These are phyloP conservation scores for Acromyrmex heyeri DNA, from an alignment of 1,140 invertebrate genomes.

Conservation along the genomic window DNA sequence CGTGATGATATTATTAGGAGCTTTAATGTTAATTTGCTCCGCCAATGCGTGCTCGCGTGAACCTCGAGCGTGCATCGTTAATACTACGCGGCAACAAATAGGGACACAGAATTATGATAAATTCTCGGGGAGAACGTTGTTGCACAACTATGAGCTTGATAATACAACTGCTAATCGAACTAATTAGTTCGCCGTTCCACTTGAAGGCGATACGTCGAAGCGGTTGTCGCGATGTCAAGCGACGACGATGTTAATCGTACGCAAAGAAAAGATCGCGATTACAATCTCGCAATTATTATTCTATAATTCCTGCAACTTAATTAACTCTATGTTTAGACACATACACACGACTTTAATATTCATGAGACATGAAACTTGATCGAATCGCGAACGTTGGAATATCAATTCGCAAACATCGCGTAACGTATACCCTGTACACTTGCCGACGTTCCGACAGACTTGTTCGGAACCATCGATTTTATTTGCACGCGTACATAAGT, in stretches of 20 bases:
- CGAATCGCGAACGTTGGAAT: background rate
- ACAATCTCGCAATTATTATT: background rate
- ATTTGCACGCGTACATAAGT: background rate
- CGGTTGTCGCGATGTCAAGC: background rate
- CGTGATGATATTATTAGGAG: constrained; percentile 48
- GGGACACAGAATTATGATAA: constrained; percentile 29
- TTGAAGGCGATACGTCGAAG: background rate
- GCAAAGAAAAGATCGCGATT: constrained; percentile 1
- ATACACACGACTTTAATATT: background rate
- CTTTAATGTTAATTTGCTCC: constrained; percentile 46
- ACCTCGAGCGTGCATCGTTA: constrained; percentile 20
- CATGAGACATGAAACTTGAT: background rate
- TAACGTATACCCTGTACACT: background rate
- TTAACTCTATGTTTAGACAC: background rate
- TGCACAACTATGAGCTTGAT: constrained; percentile 28
- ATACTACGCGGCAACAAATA: constrained; percentile 9
- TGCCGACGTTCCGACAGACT: background rate
- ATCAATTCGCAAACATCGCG: constrained; percentile 29
- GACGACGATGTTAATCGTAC: background rate
- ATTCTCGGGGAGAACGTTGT: constrained; percentile 23
- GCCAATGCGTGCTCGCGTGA: constrained; percentile 38
- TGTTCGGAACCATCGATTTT: background rate
- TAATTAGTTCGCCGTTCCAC: constrained; percentile 29
- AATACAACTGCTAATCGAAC: constrained; percentile 12
- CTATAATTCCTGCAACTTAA: background rate